Evolutionary conservation across 1,140 invertebrate genomes (phyloP).

Genomic region (Eciton burchellii): DNA sequence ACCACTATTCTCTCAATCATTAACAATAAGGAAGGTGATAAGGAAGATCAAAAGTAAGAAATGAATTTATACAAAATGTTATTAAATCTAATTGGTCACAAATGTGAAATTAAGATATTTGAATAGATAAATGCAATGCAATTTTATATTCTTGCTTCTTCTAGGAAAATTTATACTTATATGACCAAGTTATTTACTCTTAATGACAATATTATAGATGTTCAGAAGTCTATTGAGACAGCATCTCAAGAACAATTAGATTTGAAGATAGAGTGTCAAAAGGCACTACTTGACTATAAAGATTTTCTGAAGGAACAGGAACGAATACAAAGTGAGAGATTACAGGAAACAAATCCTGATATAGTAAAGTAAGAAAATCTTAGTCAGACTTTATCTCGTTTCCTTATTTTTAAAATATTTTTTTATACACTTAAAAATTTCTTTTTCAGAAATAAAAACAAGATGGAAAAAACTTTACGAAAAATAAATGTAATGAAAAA

Average conservation of each 20-base stretch:
- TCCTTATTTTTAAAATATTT: not conserved
- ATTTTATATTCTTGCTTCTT: slow-evolving; percentile 44
- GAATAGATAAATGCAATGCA: not conserved
- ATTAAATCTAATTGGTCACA: not conserved
- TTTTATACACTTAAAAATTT: slow-evolving; percentile 24
- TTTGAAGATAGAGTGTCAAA: slow-evolving; percentile 71
- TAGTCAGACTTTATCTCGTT: slow-evolving; percentile 1
- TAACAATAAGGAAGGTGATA: slow-evolving; percentile 44
- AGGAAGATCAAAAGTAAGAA: slow-evolving; percentile 66
- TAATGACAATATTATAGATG: slow-evolving; percentile 66
- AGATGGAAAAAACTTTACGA: slow-evolving; percentile 62
- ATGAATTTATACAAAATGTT: not conserved
- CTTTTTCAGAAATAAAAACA: slow-evolving; percentile 73
- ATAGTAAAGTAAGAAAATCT: slow-evolving; percentile 68
- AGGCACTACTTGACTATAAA: slow-evolving; percentile 65
- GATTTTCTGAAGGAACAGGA: slow-evolving; percentile 75
- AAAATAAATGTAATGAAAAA: slow-evolving; percentile 79
- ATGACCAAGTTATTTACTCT: slow-evolving; percentile 69
- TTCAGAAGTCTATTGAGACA: slow-evolving; percentile 59
- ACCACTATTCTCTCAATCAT: slow-evolving; percentile 68
- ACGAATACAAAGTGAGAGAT: slow-evolving; percentile 58
- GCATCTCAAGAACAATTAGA: slow-evolving; percentile 58
- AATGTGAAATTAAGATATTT: not conserved
- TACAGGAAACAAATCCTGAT: slow-evolving; percentile 76
- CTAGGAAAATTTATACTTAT: slow-evolving; percentile 63